Evolutionary conservation across 2,888 invertebrate genomes (phyloP).

Genomic region (Frankliniella fusca): DNA sequence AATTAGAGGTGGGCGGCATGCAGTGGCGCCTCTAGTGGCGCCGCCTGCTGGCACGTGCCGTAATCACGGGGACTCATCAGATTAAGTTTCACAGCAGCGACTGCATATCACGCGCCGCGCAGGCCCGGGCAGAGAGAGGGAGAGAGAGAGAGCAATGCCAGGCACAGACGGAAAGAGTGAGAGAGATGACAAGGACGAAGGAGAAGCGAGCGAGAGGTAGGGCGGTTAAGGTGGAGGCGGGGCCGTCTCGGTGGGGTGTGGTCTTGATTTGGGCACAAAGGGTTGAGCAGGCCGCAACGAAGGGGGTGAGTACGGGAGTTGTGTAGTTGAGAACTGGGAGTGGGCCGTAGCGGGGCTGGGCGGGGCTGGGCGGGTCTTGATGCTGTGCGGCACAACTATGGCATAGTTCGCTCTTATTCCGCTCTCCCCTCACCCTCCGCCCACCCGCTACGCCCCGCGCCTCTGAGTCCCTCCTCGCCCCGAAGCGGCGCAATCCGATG

Average conservation of each 20-base stretch:
- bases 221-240: not conserved
- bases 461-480: not conserved
- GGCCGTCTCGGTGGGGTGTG: not conserved
- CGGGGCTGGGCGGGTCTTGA: not conserved
- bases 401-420: not conserved
- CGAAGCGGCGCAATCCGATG: not conserved
- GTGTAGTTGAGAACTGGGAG: constrained; percentile 5
- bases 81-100: not conserved
- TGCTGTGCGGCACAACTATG: not conserved
- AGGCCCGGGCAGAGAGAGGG: not conserved
- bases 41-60: constrained; percentile 2
- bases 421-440: too few species aligned
- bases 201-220: not conserved
- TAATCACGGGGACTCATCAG: constrained; percentile 9
- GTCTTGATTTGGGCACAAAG: constrained; percentile 16
- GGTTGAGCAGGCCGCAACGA: not conserved
- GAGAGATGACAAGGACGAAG: too few species aligned
- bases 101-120: not conserved
- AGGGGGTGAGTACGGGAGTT: not conserved
- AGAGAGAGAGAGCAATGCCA: not conserved
- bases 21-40: not conserved
- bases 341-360: not conserved
- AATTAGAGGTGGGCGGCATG: not conserved
- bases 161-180: too few species aligned
- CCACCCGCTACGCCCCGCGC: not conserved